Base-by-base conservation (phyloP, 2,113 vertebrate genomes). In the Haplochromis vanheusdeni region DNA sequence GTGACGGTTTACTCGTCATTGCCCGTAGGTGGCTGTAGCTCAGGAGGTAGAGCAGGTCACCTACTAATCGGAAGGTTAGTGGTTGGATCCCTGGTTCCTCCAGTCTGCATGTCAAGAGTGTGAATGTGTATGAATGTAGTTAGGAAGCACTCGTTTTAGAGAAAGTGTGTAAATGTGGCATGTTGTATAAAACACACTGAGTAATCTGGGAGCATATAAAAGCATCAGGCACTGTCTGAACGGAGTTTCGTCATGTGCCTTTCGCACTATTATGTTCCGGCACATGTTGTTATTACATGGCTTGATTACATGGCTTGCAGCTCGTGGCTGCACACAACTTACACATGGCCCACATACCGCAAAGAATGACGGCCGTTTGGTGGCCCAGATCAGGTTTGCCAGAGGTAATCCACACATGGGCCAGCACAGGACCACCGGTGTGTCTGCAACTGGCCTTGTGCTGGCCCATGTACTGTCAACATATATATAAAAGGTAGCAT, bases 11-110 rank as follows among this genome's bases (percentile, higher is more conserved):
- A 55, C 21, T 55, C 0, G 0, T 55, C 12, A 26, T 26, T 55
- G 6, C 21, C 1, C 0, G 2, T 55, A 3, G 54, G 54, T 14
- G 54, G 21, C 0, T 55, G 54, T 55, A 26, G 4, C 54, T 26
- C 54, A 55, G 54, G 21, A 2, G 3, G 21, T 7, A 14, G 54
- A 2, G 12, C 21, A 55, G 12, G 12, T 55, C 21, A 55, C 11
- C 54, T 55, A 26, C 21, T 55, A 4, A 14, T 55, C 0, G 1
- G 4, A 7, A 55, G 54, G 54, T 14, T 55, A 55, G 21, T 26
- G 21, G 54, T 55, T 55, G 0, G 1, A 55, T 55, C 21, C 12
- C 12, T 55, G 12, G 4, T 7, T 55, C 11, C 6, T 55, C 2
- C 54, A 55, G 6, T 26, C 54, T 55, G 21, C 6, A 55, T 55